A percentile compares a stretch with the other conserved stretches of the same genome.
Conservation (phyloP, 2,797 vertebrate species). For the Microcaecilia unicolor region DNA sequence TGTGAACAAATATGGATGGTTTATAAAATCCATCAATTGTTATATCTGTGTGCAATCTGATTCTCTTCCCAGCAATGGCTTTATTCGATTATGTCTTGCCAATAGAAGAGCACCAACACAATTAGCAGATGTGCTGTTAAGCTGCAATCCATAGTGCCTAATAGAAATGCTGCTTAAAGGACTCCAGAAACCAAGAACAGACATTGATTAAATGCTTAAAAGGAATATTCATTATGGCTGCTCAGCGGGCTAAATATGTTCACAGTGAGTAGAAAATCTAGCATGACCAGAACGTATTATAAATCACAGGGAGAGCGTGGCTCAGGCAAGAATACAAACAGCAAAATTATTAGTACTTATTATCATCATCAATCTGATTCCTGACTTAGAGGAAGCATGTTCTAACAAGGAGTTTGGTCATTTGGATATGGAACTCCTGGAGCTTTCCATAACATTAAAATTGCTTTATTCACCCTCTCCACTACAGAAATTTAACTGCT, state of each 20-base stretch:
- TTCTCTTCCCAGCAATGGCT: not conserved
- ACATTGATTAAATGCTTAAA: conserved; percentile 14
- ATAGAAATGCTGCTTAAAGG: conserved; percentile 7
- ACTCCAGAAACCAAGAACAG: conserved; percentile 9
- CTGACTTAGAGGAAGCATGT: no score
- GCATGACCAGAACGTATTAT: conserved; percentile 6
- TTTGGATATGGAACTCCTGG: no score
- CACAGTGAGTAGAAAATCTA: conserved; percentile 1
- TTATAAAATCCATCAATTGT: no score
- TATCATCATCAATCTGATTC: no score
- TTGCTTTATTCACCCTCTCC: no score
- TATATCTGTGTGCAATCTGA: no score
- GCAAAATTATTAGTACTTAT: no score
- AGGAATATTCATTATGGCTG: conserved; percentile 11
- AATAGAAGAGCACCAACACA: no score
- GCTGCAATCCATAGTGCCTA: conserved; percentile 8
- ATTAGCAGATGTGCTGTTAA: conserved; percentile 10
- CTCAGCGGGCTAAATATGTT: conserved; percentile 14
- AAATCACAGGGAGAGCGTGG: conserved; percentile 1
- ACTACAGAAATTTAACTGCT: no score
- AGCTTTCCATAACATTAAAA: no score
- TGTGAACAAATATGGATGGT: no score
- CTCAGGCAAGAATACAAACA: conserved; percentile 1
- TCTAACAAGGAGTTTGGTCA: no score
- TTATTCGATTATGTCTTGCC: not conserved